Base-by-base conservation (phyloP, 2,113 vertebrate species). In the Origma solitaria region DNA sequence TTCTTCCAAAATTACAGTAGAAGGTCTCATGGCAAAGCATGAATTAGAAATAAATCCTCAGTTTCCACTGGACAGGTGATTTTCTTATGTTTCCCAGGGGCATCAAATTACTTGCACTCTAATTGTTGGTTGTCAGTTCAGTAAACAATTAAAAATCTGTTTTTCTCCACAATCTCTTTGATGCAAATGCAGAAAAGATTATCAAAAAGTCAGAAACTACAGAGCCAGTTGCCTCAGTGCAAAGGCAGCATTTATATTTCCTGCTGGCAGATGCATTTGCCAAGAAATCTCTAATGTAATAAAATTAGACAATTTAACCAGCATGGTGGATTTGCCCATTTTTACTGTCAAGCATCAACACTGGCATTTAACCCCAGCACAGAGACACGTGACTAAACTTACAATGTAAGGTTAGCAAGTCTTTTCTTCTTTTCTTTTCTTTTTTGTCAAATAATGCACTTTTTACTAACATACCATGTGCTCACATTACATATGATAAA, bases 281-380 rank as follows among this genome's bases (percentile, higher is more conserved):
- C 97, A 97, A 96, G 96, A 98, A 98, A 97, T 93, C 92, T 97
- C 97, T 98, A 97, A 98, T 97, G 96, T 97, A 98, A 98, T 98
- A 98, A 98, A 98, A 98, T 98, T 98, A 98, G 96, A 97, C 97
- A 98, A 97, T 98, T 98, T 98, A 98, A 98, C 88, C 97, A 98
- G 97, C 97, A 97, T 97, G 97, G 97, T 96, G 81, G 95, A 98
- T 98, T 97, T 97, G 96, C 95, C 97, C 92, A 35, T 97, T 98
- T 98, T 97, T 97, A 96, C 97, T 98, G 94, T 98, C 97, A 97
- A 95, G 92, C 96, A 97, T 98, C 97, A 96, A 97, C 90, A 96
- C 82, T 95, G 92, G 94, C 97, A 98, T 94, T 98, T 98, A 98
- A 98, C 97, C 94, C 62, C 44, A 93, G 91, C 71, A 96, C 57